These are phyloP conservation scores for Steinernema carpocapsae DNA, from an alignment of 2,888 invertebrate species.

Conservation along the genomic window DNA sequence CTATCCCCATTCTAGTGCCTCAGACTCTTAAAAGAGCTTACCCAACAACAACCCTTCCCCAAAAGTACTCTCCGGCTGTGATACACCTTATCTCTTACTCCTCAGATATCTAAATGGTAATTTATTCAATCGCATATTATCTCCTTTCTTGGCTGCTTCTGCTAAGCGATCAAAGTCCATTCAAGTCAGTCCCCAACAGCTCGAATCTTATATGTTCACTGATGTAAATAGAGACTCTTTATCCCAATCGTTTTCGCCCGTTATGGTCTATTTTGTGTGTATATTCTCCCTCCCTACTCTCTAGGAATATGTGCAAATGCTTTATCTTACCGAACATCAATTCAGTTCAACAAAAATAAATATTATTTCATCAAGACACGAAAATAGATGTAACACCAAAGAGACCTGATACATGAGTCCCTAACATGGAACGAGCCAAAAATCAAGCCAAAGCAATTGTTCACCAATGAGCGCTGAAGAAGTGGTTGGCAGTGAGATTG, in stretches of 20 bases:
- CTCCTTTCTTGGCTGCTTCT: neutral
- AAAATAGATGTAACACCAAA: no score
- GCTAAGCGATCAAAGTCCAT: neutral
- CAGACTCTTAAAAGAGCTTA: conserved; percentile 4
- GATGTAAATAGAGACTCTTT: conserved; percentile 17
- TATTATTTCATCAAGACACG: neutral
- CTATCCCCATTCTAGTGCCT: conserved; percentile 10
- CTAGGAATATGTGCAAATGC: conserved; percentile 34
- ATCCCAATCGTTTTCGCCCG: neutral
- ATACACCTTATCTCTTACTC: conserved; percentile 25
- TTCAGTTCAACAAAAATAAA: conserved; percentile 27
- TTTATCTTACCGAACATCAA: conserved; percentile 31
- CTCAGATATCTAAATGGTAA: conserved; percentile 29
- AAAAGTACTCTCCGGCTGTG: conserved; percentile 29
- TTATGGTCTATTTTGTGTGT: neutral
- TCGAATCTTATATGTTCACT: conserved; percentile 10
- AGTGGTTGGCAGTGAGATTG: no score
- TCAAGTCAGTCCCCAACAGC: conserved; percentile 15
- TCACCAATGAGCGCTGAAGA: no score
- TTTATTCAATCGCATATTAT: conserved; percentile 15
- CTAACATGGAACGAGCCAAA: no score
- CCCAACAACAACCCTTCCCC: conserved; percentile 2
- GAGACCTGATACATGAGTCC: no score
- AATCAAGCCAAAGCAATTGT: no score
- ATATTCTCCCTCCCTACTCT: neutral